A percentile compares a stretch with the other conserved stretches of the same genome.
phyloP scores from a whole-genome alignment of 2,113 vertebrate species.

The Nothobranchius kuhntae region DNA sequence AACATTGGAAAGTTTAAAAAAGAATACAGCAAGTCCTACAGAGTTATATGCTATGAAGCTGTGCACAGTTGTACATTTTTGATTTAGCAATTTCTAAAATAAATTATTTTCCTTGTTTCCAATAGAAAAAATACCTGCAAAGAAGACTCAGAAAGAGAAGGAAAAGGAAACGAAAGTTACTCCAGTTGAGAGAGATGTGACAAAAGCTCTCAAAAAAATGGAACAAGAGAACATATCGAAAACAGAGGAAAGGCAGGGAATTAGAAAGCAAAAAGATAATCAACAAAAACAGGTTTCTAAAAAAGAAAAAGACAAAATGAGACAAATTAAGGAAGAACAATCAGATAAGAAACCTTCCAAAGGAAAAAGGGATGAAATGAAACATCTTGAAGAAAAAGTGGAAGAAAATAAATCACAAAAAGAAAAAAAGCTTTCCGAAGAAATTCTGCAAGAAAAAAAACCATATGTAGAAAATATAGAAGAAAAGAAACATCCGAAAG shows the following conservation, averaged over 20 bases:
- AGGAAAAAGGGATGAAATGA: not conserved
- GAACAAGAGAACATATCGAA: not conserved
- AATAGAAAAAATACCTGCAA: constrained; percentile 1
- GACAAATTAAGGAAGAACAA: not conserved
- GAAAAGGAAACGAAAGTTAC: not conserved
- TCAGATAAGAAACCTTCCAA: not conserved
- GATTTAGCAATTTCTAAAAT: too few relatives aligned
- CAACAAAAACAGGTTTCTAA: not conserved
- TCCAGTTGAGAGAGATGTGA: not conserved
- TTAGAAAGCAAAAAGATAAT: not conserved
- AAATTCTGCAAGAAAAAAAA: not conserved
- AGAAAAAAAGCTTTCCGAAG: not conserved
- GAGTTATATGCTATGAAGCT: too few relatives aligned
- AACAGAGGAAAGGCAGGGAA: not conserved
- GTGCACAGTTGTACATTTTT: too few relatives aligned
- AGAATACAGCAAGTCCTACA: too few relatives aligned
- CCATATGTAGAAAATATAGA: not conserved
- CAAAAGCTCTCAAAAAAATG: not conserved
- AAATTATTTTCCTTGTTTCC: not conserved
- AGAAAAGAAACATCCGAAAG: not conserved
- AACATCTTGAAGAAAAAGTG: not conserved
- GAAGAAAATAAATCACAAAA: not conserved
- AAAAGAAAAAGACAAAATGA: not conserved
- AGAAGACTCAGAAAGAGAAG: not conserved
- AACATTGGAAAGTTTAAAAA: too few relatives aligned